Conservation (phyloP, 2,797 vertebrate genomes). For the Mormyrops boulengeri region DNA sequence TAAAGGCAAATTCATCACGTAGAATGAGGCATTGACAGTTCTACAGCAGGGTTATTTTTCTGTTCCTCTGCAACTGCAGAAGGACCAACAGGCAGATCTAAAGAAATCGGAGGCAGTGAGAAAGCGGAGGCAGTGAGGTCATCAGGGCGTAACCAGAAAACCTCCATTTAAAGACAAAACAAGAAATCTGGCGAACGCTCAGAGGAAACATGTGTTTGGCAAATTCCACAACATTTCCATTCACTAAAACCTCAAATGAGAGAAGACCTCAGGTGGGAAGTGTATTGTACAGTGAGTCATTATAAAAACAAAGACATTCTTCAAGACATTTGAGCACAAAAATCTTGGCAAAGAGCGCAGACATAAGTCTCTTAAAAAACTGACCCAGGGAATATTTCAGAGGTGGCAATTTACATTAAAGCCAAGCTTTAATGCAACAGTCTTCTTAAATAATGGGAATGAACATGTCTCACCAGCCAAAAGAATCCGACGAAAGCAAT, state of each 20-base stretch:
- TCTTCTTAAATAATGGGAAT: not conserved
- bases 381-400: not conserved
- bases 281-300: not conserved
- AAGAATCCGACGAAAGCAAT: not conserved
- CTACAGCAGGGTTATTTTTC: not conserved
- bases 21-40: not conserved
- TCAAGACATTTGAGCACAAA: not conserved
- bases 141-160: constrained; percentile 10
- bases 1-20: not conserved
- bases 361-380: not conserved
- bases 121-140: constrained; percentile 14
- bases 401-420: not conserved
- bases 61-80: constrained; percentile 12
- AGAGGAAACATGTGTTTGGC: not conserved
- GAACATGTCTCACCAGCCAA: not conserved
- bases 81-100: not conserved
- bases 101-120: not conserved
- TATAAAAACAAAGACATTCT: not conserved
- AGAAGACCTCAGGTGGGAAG: not conserved
- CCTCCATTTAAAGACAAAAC: constrained; percentile 8
- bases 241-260: not conserved
- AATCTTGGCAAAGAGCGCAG: not conserved
- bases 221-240: not conserved
- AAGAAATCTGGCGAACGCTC: not conserved
- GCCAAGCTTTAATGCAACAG: not conserved